These are phyloP conservation scores for Panthera uncia DNA, from an alignment of 2,113 vertebrate species.

Conservation along the genomic window DNA sequence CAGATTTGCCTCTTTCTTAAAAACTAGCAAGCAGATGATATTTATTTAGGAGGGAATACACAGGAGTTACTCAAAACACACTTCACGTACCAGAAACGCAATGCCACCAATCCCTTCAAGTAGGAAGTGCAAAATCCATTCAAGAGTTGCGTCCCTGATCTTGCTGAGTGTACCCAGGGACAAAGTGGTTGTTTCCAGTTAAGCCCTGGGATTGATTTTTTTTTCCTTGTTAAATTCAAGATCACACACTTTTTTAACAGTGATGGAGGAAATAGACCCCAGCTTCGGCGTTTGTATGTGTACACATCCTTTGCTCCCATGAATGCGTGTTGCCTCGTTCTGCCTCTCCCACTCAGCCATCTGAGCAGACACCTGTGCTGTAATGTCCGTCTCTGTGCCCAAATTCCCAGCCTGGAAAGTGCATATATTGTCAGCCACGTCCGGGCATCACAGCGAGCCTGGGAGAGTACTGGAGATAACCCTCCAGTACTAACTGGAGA, in stretches of 20 bases:
- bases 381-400: not conserved
- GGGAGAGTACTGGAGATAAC: not conserved
- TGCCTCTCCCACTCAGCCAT: not conserved
- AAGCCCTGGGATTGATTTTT: not conserved
- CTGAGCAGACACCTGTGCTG: not conserved
- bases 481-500: too few relatives aligned
- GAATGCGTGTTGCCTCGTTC: rapidly evolving
- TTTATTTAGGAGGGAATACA: constrained; percentile 34
- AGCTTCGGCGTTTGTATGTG: not conserved
- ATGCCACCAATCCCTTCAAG: not conserved
- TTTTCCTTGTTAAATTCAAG: not conserved
- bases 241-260: not conserved
- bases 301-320: not conserved
- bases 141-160: not conserved
- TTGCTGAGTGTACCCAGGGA: not conserved
- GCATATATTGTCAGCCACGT: not conserved
- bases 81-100: not conserved
- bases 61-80: not conserved
- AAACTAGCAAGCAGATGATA: constrained; percentile 46
- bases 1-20: constrained; percentile 57
- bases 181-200: not conserved
- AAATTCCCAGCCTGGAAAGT: not conserved
- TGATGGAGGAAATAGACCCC: not conserved
- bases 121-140: not conserved
- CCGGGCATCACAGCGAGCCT: not conserved